Evolutionary conservation across 2,797 vertebrate genomes (phyloP).

Genomic region (Acanthornis magna): DNA sequence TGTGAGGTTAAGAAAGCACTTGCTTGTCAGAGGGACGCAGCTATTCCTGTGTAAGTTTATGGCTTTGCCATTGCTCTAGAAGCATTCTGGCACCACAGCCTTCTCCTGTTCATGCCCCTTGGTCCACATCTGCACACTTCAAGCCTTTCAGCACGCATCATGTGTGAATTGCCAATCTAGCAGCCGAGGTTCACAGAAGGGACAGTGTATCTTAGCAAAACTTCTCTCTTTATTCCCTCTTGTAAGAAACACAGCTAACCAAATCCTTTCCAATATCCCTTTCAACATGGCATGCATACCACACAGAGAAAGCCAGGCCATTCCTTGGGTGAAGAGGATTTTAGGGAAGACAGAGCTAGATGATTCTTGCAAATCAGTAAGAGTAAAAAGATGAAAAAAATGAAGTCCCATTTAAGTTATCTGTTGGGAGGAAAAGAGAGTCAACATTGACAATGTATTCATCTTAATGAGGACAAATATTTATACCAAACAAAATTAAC

Average conservation of each 20-base stretch:
- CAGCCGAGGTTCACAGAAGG: constrained; percentile 35
- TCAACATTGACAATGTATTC: constrained; percentile 16
- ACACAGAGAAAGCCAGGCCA: background rate
- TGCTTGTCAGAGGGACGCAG: background rate
- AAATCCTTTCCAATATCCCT: background rate
- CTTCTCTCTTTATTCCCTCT: background rate
- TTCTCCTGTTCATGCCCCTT: background rate
- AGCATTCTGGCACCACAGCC: background rate
- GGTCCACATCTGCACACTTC: background rate
- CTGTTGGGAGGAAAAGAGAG: background rate
- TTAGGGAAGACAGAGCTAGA: background rate
- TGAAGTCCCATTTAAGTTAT: constrained; percentile 4
- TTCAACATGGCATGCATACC: background rate
- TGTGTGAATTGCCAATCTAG: background rate
- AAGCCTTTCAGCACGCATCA: background rate
- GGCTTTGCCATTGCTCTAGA: background rate
- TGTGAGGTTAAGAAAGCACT: background rate
- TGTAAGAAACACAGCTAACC: background rate
- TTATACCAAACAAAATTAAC: constrained; percentile 66
- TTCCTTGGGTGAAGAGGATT: background rate
- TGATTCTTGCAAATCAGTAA: background rate
- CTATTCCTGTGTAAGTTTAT: background rate
- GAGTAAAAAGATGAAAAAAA: background rate
- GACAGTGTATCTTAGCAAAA: background rate
- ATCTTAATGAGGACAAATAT: constrained; percentile 54